A percentile compares a stretch with the other conserved stretches of the same genome.
phyloP scores from a whole-genome alignment of 2,797 vertebrate genomes.

The Lemur catta region DNA sequence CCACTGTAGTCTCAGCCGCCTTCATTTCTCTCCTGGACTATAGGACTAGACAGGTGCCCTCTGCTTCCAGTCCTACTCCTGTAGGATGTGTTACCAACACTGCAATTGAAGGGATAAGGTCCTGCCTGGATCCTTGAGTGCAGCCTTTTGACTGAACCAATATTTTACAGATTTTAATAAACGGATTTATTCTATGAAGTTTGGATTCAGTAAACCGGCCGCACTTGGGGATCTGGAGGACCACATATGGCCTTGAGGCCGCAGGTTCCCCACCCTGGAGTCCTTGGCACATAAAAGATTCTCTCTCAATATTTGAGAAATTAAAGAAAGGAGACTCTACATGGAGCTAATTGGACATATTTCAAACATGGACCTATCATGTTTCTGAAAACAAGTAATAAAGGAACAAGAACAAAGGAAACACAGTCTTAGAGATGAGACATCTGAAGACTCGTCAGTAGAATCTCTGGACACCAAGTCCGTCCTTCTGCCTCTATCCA shows the following conservation, averaged over 20 bases:
- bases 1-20: no score
- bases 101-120: no score
- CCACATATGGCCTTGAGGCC: neutral
- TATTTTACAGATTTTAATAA: neutral
- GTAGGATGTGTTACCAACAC: neutral
- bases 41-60: no score
- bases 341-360: neutral
- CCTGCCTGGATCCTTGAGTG: neutral
- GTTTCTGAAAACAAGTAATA: slow-evolving; percentile 16
- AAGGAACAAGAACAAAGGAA: neutral
- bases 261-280: neutral
- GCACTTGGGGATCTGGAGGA: neutral
- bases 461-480: neutral
- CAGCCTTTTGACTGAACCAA: neutral
- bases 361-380: neutral
- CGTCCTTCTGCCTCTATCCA: neutral
- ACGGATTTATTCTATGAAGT: neutral
- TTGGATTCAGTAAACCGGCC: neutral
- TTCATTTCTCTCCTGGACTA: neutral
- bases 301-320: neutral
- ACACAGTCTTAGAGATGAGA: neutral
- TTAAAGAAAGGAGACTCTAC: neutral
- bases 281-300: neutral
- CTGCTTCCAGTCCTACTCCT: neutral
- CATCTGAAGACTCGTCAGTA: neutral